Evolutionary conservation across 2,113 vertebrate genomes (phyloP), one percentile per base, ranked within the genome.

Genomic region (Scortum barcoo): DNA sequence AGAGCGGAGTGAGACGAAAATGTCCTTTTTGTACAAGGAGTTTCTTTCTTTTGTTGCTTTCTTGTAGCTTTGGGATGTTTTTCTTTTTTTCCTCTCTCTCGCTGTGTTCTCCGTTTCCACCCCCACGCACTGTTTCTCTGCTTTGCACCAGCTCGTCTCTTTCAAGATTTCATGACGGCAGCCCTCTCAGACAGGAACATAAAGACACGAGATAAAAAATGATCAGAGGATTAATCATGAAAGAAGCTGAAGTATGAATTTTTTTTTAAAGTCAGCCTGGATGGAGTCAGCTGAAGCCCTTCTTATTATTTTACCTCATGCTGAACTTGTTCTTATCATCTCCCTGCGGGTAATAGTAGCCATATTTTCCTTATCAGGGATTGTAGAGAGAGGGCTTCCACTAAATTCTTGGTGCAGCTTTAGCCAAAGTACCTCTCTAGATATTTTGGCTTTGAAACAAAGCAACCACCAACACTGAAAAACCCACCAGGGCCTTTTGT

Each of bases 41-140:
- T 82, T 83, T 80, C 40, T 75, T 11, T 75, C 42, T 69, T 60
- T 58, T 38, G 66, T 65, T 72, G 69, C 44, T 62, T 76, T 67
- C 50, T n/a, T 76, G 63, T 77, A 53, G 76, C 80, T 83, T n/a
- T 56, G 24, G 40, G 82, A 80, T 78, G 33, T 61, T 83, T 86
- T 79, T 86, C 61, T 72, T 28, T 51, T 30, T 67, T 61, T 83
- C 84, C 77, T 86, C 61, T 72, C 36, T 51, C 36, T 67, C 1
- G 38, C 61, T 53, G 56, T 42, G 30, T 63, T 60, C 56, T 46
- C 53, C 16, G 1, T 63, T 51, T 14, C 50, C 66, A 38, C 40
- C 77, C 40, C 63, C 66, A 58, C 68, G 0, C 42, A 24, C 40
- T 30, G 44, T 51, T 51, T 51, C 72, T 44, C 0, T 12, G 10